Evolutionary conservation across 92 coral and sea anemone genomes (phyloP).

Genomic region (Umimayanthus chanpuru): DNA sequence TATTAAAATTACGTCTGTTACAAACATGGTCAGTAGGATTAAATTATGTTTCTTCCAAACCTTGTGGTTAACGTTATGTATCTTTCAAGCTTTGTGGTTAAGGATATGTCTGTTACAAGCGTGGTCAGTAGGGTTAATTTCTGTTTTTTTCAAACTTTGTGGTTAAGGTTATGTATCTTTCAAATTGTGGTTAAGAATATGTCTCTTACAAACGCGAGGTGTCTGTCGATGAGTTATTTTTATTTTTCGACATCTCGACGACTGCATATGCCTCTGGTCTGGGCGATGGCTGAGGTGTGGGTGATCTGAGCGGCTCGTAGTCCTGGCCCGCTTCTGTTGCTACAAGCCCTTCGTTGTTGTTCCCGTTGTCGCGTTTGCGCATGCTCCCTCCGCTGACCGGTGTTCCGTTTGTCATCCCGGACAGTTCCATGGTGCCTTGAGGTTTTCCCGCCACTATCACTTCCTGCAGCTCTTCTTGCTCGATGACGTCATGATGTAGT

Average conservation of each 20-base stretch:
- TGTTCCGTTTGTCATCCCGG: not conserved
- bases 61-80: too few relatives aligned
- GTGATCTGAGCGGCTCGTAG: not conserved
- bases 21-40: too few relatives aligned
- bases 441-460: conserved; percentile 24
- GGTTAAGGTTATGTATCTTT: not conserved
- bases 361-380: not conserved
- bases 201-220: not conserved
- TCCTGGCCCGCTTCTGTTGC: not conserved
- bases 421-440: not conserved
- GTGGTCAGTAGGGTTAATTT: too few relatives aligned
- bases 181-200: not conserved
- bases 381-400: conserved; percentile 20
- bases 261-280: conserved; percentile 6
- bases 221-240: not conserved
- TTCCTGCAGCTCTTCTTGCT: conserved; percentile 34
- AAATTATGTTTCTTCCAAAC: too few relatives aligned
- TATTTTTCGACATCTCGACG: not conserved
- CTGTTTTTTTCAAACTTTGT: too few relatives aligned
- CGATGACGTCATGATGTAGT: conserved; percentile 57
- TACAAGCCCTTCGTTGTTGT: not conserved
- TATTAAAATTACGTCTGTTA: not conserved
- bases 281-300: conserved; percentile 23
- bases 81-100: not conserved
- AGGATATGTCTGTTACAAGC: not conserved